These are phyloP conservation scores for Miichthys miiuy DNA, from an alignment of 2,797 vertebrate genomes.

Conservation along the genomic window DNA sequence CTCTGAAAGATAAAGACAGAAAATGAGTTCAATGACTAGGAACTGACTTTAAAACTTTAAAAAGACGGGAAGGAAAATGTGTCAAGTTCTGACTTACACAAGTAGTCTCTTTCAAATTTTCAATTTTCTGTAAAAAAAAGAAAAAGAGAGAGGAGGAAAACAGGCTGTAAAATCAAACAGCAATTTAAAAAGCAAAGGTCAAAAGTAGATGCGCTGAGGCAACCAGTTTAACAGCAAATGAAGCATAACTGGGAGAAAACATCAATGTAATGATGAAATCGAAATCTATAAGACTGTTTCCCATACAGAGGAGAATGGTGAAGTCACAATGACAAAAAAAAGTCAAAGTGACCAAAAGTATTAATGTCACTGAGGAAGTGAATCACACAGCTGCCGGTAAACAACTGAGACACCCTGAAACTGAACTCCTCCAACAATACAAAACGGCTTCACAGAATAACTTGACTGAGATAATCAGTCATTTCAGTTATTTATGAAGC, in stretches of 20 bases:
- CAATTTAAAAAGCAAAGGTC: not conserved
- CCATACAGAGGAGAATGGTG: not conserved
- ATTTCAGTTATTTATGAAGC: not conserved
- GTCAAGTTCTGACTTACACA: conserved; percentile 90
- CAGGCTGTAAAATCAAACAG: conserved; percentile 13
- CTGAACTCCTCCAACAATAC: conserved; percentile 7
- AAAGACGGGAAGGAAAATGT: conserved; percentile 40
- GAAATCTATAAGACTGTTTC: conserved; percentile 8
- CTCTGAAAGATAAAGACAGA: conserved; percentile 86
- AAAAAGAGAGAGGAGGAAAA: not conserved
- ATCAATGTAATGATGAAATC: not conserved
- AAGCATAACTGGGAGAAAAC: not conserved
- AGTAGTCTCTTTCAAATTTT: conserved; percentile 97
- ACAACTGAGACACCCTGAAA: conserved; percentile 18
- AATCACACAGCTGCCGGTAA: conserved; percentile 32
- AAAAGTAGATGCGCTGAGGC: conserved; percentile 10
- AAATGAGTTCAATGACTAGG: conserved; percentile 25
- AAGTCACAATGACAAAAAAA: conserved; percentile 9
- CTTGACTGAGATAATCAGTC: not conserved
- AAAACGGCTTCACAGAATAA: not conserved
- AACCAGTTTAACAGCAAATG: conserved; percentile 10
- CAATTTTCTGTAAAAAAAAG: conserved; percentile 92
- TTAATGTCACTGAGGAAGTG: conserved; percentile 51
- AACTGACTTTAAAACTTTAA: conserved; percentile 6
- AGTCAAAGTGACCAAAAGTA: conserved; percentile 8